These are phyloP conservation scores for Tragelaphus buxtoni DNA, from an alignment of 2,113 vertebrate species.

Conservation along the genomic window DNA sequence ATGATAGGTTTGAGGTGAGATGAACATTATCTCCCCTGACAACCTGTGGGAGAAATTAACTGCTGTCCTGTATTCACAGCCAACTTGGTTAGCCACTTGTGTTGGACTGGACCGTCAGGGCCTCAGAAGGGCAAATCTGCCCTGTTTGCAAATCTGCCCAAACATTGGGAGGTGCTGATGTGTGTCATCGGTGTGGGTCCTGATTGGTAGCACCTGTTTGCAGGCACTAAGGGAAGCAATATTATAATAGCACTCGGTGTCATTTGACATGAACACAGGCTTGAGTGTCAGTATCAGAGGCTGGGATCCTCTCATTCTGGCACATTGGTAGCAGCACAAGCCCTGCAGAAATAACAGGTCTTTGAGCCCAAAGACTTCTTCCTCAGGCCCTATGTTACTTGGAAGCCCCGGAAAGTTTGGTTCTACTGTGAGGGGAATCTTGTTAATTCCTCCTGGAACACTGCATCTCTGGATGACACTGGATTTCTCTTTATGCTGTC, in stretches of 20 bases:
- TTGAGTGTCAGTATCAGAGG: background rate
- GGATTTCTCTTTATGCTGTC: conserved; percentile 29
- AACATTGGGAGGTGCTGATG: background rate
- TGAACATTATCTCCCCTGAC: background rate
- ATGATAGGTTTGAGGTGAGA: background rate
- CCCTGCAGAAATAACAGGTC: background rate
- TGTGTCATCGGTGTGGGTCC: background rate
- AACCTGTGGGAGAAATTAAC: background rate
- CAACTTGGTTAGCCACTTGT: background rate
- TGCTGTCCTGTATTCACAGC: background rate
- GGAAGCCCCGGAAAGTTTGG: background rate
- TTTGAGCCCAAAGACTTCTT: background rate
- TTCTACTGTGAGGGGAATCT: background rate
- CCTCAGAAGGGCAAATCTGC: background rate
- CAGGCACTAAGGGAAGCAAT: background rate
- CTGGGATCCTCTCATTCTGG: background rate
- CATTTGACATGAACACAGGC: background rate
- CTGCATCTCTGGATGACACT: background rate
- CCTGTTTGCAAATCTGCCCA: background rate
- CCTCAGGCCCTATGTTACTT: background rate
- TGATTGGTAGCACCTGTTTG: background rate
- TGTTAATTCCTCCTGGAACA: background rate
- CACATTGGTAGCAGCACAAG: background rate
- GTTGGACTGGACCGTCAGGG: background rate
- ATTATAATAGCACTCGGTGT: background rate